Conservation (phyloP, 2,113 vertebrate species). For the Dissostichus mawsoni region DNA sequence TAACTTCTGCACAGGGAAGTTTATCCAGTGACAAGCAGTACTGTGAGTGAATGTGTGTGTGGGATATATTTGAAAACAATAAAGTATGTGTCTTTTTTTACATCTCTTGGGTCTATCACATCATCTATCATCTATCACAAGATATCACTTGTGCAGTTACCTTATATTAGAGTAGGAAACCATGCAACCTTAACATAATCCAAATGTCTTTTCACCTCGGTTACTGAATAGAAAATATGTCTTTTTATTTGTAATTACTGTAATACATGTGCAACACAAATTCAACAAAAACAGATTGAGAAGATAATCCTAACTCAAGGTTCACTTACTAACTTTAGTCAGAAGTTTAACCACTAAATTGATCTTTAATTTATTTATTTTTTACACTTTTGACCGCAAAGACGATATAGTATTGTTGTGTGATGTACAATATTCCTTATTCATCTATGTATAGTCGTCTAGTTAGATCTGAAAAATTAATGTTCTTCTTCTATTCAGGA, state of each 20-base stretch:
- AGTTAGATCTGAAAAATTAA: neutral
- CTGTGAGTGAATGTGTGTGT: neutral
- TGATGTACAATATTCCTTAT: no score
- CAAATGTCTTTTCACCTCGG: neutral
- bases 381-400: no score
- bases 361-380: no score
- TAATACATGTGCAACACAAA: neutral
- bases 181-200: neutral
- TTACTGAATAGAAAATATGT: neutral
- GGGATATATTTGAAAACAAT: neutral
- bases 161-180: neutral
- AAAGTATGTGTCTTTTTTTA: neutral
- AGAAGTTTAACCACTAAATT: no score
- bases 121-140: no score
- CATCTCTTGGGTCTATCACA: no score
- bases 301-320: neutral
- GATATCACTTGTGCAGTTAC: neutral
- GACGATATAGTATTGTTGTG: no score
- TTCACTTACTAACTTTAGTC: no score
- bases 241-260: neutral
- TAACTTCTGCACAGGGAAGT: neutral
- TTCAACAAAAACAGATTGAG: neutral
- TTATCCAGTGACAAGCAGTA: neutral
- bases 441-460: no score
- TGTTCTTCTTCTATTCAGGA: constrained; percentile 81